Base-by-base conservation (phyloP, 92 coral and sea anemone species). In the Galaxea fascicularis region DNA sequence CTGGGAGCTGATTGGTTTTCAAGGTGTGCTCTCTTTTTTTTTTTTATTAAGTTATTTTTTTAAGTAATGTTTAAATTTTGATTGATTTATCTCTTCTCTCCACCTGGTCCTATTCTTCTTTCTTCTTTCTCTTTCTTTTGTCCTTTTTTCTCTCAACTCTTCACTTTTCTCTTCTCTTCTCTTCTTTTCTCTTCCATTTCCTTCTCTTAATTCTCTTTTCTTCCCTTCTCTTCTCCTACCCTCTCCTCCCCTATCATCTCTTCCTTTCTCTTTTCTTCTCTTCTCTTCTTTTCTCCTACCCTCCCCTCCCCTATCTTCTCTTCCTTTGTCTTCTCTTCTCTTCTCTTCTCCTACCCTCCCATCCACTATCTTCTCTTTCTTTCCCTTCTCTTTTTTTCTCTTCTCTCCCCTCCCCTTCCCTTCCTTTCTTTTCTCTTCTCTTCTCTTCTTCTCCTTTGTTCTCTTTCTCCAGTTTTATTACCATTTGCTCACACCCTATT, bases 1-100 rank as follows among this genome's bases (percentile, higher is more conserved):
- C 86, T 96, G 98, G 98, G 96, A 96, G 68, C 91, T 94, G 73
- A 96, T 96, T 81, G 98, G 98, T 22, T 96, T 96, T 90, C 98
- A 96, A 96, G 98, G 98, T 96, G 49, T 83, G 77, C n/a, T 21
- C 6, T 39, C 56, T 27, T 4, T 17, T 28, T 10, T 20, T 8
- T 65, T 7, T 46, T 46, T 46, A 46, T 46, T 46, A 46, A 13
- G n/a, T n/a, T n/a, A n/a, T n/a, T n/a, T n/a, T n/a, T n/a, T n/a
- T n/a, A n/a, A n/a, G n/a, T n/a, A n/a, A n/a, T n/a, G n/a, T n/a
- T n/a, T n/a, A n/a, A n/a, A n/a, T n/a, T n/a, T n/a, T n/a, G n/a
- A n/a, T n/a, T n/a, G n/a, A n/a, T n/a, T n/a, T n/a, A n/a, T n/a
- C n/a, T n/a, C n/a, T n/a, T n/a, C n/a, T n/a, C n/a, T n/a, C n/a